These are phyloP conservation scores for Thunnus thynnus DNA, from an alignment of 2,113 vertebrate species.

Conservation along the genomic window DNA sequence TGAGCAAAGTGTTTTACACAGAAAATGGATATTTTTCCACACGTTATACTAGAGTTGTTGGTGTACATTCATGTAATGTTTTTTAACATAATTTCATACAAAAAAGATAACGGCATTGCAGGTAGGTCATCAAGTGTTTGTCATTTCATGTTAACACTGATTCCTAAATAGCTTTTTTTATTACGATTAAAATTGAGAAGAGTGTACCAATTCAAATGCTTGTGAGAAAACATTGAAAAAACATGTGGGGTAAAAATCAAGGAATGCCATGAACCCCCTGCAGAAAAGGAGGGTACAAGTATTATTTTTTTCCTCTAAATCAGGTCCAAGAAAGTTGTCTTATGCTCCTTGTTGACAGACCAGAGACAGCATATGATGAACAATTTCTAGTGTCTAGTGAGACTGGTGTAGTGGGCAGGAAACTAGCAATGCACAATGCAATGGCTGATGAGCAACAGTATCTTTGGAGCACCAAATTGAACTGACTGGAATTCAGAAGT, in stretches of 20 bases:
- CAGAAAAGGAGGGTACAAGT: background rate
- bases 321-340: slow-evolving; percentile 21
- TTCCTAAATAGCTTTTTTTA: slow-evolving; percentile 9
- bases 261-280: background rate
- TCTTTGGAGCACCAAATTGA: slow-evolving; percentile 67
- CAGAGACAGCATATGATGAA: slow-evolving; percentile 27
- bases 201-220: slow-evolving; percentile 12
- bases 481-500: slow-evolving; percentile 65
- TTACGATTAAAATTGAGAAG: slow-evolving; percentile 18
- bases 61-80: slow-evolving; percentile 40
- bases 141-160: slow-evolving; percentile 3
- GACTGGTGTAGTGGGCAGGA: slow-evolving; percentile 30
- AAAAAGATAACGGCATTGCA: slow-evolving; percentile 29
- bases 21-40: background rate
- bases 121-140: slow-evolving; percentile 24
- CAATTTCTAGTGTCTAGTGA: slow-evolving; percentile 24
- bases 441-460: slow-evolving; percentile 43
- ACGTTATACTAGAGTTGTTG: slow-evolving; percentile 65
- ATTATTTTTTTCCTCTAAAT: background rate
- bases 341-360: slow-evolving; percentile 35
- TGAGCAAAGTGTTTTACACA: slow-evolving; percentile 41
- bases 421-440: slow-evolving; percentile 46
- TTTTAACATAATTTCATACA: slow-evolving; percentile 24
- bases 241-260: background rate
- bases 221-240: slow-evolving; percentile 2